Evolutionary conservation across 2,113 vertebrate species (phyloP).

Genomic region (Megalops atlanticus): DNA sequence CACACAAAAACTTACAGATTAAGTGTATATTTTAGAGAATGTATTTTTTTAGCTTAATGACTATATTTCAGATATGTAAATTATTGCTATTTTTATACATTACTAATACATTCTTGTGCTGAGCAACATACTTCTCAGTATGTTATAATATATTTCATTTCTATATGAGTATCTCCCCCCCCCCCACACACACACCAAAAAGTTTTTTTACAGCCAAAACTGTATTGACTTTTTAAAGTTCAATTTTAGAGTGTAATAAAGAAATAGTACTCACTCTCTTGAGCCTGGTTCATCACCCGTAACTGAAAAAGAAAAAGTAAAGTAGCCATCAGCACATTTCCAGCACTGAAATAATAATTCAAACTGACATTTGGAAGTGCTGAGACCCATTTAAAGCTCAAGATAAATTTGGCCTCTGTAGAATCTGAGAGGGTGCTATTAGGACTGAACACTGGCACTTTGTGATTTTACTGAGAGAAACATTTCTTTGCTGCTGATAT

Average conservation of each 20-base stretch:
- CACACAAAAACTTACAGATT: no score
- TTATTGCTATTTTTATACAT: no score
- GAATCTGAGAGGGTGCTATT: background rate
- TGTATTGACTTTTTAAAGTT: background rate
- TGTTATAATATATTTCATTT: no score
- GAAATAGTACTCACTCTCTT: slow-evolving; percentile 18
- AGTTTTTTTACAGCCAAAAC: background rate
- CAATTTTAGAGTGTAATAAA: background rate
- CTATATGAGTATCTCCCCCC: no score
- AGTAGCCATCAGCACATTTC: background rate
- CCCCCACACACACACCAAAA: background rate
- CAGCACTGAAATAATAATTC: background rate
- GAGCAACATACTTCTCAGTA: no score
- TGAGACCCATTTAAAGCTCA: background rate
- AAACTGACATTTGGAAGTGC: background rate
- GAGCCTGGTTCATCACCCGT: background rate
- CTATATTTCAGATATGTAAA: no score
- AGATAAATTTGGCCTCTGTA: background rate
- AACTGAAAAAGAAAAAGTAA: background rate
- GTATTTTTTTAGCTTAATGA: no score
- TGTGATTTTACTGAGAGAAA: background rate
- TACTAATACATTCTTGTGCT: no score
- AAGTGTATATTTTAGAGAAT: no score
- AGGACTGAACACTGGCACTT: background rate
- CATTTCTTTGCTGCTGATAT: background rate